These are phyloP conservation scores for Gasteruption jaculator DNA, from an alignment of 2,888 invertebrate species.

Conservation along the genomic window DNA sequence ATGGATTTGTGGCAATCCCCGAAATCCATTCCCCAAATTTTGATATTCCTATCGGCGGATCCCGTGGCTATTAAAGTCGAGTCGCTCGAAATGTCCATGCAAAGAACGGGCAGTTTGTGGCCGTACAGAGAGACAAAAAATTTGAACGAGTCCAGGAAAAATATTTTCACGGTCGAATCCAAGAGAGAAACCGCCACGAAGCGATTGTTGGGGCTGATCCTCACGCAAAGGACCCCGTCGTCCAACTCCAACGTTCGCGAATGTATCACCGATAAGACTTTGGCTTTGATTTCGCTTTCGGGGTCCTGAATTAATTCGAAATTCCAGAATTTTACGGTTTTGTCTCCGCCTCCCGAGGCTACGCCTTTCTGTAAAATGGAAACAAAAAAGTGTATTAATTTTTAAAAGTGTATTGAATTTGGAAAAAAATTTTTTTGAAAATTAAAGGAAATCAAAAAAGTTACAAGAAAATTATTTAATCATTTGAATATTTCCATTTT, in stretches of 20 bases:
- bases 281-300: conserved; percentile 60
- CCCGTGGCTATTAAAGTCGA: conserved; percentile 86
- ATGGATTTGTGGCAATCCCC: conserved; percentile 96
- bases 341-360: conserved; percentile 83
- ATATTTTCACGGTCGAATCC: conserved; percentile 93
- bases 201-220: conserved; percentile 78
- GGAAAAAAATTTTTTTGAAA: conserved; percentile 13
- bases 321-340: conserved; percentile 89
- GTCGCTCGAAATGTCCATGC: conserved; percentile 90
- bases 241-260: conserved; percentile 80
- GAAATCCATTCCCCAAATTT: conserved; percentile 98
- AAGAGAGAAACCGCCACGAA: conserved; percentile 86
- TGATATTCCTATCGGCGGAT: conserved; percentile 91
- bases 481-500: conserved; percentile 7
- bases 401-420: conserved; percentile 6
- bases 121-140: conserved; percentile 94
- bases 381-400: conserved; percentile 18
- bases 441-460: conserved; percentile 12
- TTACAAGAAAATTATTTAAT: conserved; percentile 3
- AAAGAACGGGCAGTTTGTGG: conserved; percentile 90
- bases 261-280: conserved; percentile 74
- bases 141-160: conserved; percentile 88
- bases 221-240: conserved; percentile 80
- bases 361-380: conserved; percentile 64
- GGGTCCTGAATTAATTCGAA: conserved; percentile 78